phyloP scores from a whole-genome alignment of 2,888 invertebrate genomes.

The Bimastos eiseni region DNA sequence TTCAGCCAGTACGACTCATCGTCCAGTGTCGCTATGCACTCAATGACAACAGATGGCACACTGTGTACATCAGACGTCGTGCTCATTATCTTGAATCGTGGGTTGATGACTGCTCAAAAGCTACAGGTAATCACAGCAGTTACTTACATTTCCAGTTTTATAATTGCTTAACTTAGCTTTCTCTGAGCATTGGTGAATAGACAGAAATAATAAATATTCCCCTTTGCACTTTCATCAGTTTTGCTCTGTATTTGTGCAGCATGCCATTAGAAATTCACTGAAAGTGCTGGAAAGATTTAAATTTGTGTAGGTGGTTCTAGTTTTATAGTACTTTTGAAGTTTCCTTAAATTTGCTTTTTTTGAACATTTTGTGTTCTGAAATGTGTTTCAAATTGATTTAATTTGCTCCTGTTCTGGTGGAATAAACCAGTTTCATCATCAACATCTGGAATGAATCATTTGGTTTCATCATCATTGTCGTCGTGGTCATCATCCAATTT shows the following conservation, averaged over 20 bases:
- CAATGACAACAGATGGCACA: conserved; percentile 61
- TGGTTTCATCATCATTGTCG: too few relatives aligned
- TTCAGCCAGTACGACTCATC: conserved; percentile 25
- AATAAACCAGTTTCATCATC: background rate
- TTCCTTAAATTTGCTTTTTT: background rate
- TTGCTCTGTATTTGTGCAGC: too few relatives aligned
- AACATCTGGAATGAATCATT: too few relatives aligned
- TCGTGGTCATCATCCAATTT: background rate
- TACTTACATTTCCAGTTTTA: too few relatives aligned
- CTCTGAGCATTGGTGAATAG: too few relatives aligned
- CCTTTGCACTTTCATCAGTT: too few relatives aligned
- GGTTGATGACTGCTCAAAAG: conserved; percentile 50
- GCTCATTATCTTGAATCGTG: conserved; percentile 56
- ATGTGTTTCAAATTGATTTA: background rate
- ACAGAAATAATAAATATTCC: too few relatives aligned
- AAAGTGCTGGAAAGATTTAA: too few relatives aligned
- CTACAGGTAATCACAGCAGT: background rate
- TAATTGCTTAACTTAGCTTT: too few relatives aligned
- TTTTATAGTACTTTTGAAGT: background rate
- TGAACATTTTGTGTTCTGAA: background rate
- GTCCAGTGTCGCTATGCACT: conserved; percentile 41
- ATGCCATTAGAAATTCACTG: too few relatives aligned
- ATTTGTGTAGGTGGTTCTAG: background rate
- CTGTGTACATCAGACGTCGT: conserved; percentile 54
- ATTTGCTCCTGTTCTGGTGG: too few relatives aligned